Conservation (phyloP, 35 echinoderm and acorn worm species). For the Lytechinus pictus region DNA sequence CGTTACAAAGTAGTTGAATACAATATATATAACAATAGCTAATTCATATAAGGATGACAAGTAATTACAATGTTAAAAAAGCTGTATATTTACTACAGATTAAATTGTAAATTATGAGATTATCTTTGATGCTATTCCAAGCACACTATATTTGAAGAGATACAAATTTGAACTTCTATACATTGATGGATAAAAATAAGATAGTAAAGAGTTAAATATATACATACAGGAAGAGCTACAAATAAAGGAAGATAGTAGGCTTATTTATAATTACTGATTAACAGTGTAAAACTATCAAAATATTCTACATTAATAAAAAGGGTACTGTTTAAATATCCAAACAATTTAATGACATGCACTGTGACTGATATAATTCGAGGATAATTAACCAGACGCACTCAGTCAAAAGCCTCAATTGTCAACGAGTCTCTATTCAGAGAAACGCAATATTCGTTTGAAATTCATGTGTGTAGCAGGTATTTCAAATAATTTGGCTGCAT, state of each 20-base stretch:
- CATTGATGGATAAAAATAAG: background rate
- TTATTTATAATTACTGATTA: background rate
- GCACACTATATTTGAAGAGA: background rate
- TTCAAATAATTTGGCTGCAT: background rate
- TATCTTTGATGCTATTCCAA: background rate
- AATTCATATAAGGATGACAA: conserved; percentile 5
- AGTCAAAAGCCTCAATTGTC: background rate
- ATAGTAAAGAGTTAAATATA: background rate
- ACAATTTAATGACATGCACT: background rate
- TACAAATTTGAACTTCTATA: background rate
- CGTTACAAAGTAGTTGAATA: background rate
- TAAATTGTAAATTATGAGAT: background rate
- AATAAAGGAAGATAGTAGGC: background rate
- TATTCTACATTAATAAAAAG: background rate
- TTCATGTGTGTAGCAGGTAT: background rate
- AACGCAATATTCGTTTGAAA: background rate
- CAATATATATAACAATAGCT: background rate
- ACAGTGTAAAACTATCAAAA: background rate
- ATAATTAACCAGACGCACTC: background rate
- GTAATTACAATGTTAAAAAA: background rate
- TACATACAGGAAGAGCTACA: background rate
- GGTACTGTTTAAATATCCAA: background rate
- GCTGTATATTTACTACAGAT: background rate
- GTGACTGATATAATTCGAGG: background rate
- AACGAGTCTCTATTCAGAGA: background rate